Percentiles rank a stretch among this genome's conserved stretches.
These are phyloP conservation scores for Drosophila picticornis DNA, from an alignment of 2,888 invertebrate species.

Conservation along the genomic window DNA sequence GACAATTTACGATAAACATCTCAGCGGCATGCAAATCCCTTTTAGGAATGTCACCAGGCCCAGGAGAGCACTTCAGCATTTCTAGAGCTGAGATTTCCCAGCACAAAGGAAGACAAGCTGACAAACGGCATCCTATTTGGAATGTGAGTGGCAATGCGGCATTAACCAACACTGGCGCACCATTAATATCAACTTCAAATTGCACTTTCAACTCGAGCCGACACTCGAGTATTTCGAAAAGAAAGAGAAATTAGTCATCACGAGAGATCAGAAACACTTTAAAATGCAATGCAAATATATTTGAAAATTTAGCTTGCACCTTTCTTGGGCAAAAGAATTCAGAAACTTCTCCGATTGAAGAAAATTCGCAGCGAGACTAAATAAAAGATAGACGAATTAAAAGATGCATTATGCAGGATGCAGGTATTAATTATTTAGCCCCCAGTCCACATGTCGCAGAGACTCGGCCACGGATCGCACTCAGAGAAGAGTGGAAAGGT, in stretches of 20 bases:
- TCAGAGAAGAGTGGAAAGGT: conserved; percentile 26
- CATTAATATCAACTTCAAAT: conserved; percentile 46
- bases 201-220: conserved; percentile 29
- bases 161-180: conserved; percentile 62
- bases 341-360: neutral
- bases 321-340: neutral
- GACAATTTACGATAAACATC: conserved; percentile 81
- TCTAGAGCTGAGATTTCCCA: conserved; percentile 18
- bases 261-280: neutral
- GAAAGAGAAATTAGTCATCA: conserved; percentile 3
- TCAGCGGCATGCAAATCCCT: conserved; percentile 82
- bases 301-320: neutral
- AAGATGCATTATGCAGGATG: neutral
- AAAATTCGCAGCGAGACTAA: neutral
- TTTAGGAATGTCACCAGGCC: conserved; percentile 72
- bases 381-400: neutral
- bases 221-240: neutral
- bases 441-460: conserved; percentile 41
- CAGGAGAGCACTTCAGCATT: conserved; percentile 64
- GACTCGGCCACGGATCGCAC: conserved; percentile 22
- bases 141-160: conserved; percentile 53
- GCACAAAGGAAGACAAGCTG: conserved; percentile 39
- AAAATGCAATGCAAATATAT: neutral
- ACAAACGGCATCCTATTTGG: conserved; percentile 38
- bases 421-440: neutral